Evolutionary conservation across 1,140 invertebrate genomes (phyloP), one percentile per base, ranked within the genome.

Genomic region (Lepidurus couesii): DNA sequence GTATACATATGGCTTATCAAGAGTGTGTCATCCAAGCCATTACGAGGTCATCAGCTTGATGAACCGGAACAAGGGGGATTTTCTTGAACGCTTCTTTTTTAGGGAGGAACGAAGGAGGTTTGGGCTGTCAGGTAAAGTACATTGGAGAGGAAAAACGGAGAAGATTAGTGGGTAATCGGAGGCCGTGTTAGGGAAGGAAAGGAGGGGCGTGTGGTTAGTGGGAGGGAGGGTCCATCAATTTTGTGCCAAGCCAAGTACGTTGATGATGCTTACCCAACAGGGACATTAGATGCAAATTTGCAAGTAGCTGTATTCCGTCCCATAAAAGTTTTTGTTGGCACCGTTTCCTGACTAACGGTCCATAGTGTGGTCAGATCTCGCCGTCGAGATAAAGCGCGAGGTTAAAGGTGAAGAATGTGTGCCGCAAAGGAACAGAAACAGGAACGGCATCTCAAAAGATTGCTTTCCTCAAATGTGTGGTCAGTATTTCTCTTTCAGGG

Each of bases 281-380:
- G n/a, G 21, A n/a, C 53, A 65, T 16, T 13, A 7, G 53, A 65
- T 16, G 53, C n/a, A 65, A 65, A 65, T 65, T 65, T 65, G 53
- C 53, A 65, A 65, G 53, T n/a, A 65, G 53, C 53, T 65, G 53
- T 21, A 21, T 65, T 9, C 53, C 21, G 53, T 65, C 53, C 53
- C 53, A 65, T 21, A 21, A 21, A 65, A 65, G 53, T 65, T 21
- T 65, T 65, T 65, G 53, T 65, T 65, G 53, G 53, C 53, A 65
- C 53, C 6, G 53, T 65, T 65, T 65, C 53, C 53, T 65, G 53
- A 65, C 53, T n/a, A 65, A 65, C 16, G 13, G 53, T 7, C 53
- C 53, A 65, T 65, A 21, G 53, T 65, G 53, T 65, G 53, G 53
- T 65, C 13, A 9, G 53, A 65, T n/a, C 53, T 65, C 21, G 53